Conservation (phyloP, 2,113 vertebrate genomes). For the Oryzias javanicus region DNA sequence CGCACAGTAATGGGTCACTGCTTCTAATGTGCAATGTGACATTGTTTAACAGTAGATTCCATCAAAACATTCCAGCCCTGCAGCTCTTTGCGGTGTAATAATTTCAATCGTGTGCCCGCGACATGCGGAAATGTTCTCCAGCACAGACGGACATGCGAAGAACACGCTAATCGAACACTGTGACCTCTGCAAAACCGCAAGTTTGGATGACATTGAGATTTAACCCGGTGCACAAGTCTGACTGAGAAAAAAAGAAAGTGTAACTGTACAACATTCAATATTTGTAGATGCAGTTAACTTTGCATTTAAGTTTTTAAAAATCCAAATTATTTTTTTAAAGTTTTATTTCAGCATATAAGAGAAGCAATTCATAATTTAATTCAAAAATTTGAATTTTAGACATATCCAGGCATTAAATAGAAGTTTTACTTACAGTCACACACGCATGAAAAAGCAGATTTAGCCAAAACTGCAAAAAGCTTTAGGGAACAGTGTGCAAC, state of each 20-base stretch:
- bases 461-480: no score
- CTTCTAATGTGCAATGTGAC: slow-evolving; percentile 38
- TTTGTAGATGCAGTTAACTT: neutral
- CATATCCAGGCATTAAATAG: no score
- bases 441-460: no score
- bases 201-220: neutral
- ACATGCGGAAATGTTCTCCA: slow-evolving; percentile 5
- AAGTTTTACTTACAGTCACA: no score
- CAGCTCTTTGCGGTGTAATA: slow-evolving; percentile 12
- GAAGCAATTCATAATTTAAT: no score
- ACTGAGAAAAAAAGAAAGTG: neutral
- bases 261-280: neutral
- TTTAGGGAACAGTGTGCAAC: slow-evolving; percentile 23
- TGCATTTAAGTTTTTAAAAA: no score
- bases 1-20: slow-evolving; percentile 2
- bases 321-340: no score
- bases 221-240: neutral
- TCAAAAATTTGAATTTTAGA: no score
- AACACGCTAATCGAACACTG: neutral
- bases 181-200: slow-evolving; percentile 8
- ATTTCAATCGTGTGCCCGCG: slow-evolving; percentile 17
- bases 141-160: slow-evolving; percentile 11
- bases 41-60: slow-evolving; percentile 33
- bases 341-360: no score
- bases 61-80: slow-evolving; percentile 19